Evolutionary conservation across 2,797 vertebrate species (phyloP).

Genomic region (Peromyscus eremicus): DNA sequence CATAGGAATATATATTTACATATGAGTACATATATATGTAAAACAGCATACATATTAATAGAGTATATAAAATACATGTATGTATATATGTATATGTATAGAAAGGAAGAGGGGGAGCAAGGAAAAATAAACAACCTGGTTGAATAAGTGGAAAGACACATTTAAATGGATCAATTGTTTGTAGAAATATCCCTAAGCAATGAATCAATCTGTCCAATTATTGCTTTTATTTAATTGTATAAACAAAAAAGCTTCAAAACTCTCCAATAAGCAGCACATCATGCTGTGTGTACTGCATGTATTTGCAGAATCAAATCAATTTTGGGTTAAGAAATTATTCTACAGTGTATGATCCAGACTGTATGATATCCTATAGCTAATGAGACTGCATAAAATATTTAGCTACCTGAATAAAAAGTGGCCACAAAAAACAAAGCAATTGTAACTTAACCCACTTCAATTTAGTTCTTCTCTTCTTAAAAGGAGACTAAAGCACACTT

Average conservation of each 20-base stretch:
- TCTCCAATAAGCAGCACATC: neutral
- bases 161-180: slow-evolving; percentile 42
- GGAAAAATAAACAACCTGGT: neutral
- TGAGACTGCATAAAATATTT: neutral
- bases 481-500: neutral
- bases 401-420: neutral
- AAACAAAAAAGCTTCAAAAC: slow-evolving; percentile 33
- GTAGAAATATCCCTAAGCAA: neutral
- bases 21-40: neutral
- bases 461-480: neutral
- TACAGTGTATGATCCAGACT: neutral
- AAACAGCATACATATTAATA: neutral
- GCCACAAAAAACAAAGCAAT: slow-evolving; percentile 14
- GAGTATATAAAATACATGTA: neutral
- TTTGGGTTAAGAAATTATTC: slow-evolving; percentile 38
- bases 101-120: neutral
- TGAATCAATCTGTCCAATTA: slow-evolving; percentile 46
- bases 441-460: neutral
- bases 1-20: neutral
- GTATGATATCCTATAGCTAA: neutral
- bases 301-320: slow-evolving; percentile 48
- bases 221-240: slow-evolving; percentile 47
- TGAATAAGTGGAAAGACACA: slow-evolving; percentile 33
- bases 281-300: neutral
- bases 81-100: neutral